Percentiles rank a stretch among this genome's conserved stretches.
Conservation (phyloP, 2,797 vertebrate genomes). For the Acropternis orthonyx region DNA sequence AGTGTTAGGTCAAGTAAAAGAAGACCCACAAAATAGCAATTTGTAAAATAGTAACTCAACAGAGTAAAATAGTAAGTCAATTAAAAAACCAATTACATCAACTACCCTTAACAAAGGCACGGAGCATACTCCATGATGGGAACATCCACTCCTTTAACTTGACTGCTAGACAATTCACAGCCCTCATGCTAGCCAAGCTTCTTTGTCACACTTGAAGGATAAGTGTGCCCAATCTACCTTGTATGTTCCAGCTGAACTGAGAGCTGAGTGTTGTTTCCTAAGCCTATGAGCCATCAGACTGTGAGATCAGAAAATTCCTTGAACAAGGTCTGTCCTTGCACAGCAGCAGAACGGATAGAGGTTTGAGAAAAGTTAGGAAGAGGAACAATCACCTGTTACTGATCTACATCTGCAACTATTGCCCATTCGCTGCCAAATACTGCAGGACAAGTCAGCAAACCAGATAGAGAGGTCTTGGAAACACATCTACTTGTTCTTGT, state of each 20-base stretch:
- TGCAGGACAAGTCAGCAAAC: neutral
- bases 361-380: neutral
- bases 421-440: neutral
- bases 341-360: neutral
- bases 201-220: neutral
- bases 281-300: neutral
- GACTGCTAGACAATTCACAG: neutral
- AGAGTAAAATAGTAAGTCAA: neutral
- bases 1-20: neutral
- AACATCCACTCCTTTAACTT: neutral
- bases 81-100: neutral
- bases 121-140: neutral
- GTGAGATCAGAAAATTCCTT: neutral
- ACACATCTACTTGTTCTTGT: neutral
- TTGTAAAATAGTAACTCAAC: neutral
- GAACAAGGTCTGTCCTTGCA: neutral
- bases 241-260: neutral
- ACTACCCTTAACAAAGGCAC: neutral
- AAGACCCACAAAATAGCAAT: neutral
- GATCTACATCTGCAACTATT: neutral
- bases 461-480: neutral
- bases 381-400: neutral
- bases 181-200: neutral
- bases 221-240: neutral
- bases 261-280: neutral